phyloP scores from a whole-genome alignment of 2,113 vertebrate genomes.

The Chloroceryle aenea region DNA sequence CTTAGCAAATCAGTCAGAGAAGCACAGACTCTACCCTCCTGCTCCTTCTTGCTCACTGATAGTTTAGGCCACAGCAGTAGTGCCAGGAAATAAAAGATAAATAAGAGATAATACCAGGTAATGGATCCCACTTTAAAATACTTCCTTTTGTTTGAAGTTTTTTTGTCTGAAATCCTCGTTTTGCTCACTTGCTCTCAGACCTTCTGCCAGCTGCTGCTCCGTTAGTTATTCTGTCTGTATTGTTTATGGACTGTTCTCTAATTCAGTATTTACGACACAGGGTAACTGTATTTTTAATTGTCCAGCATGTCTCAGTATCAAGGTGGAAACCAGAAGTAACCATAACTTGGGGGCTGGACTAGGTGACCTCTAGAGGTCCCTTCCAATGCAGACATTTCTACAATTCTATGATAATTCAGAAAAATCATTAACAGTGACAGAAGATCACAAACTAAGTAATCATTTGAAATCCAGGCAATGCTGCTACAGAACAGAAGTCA shows the following conservation, averaged over 20 bases:
- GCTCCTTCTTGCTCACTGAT: background rate
- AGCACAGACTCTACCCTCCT: background rate
- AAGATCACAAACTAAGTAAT: background rate
- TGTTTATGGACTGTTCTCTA: constrained; percentile 34
- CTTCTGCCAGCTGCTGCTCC: background rate
- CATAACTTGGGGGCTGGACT: too few relatives aligned
- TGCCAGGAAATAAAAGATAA: background rate
- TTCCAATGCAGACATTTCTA: too few relatives aligned
- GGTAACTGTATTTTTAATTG: constrained; percentile 20
- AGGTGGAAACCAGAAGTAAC: background rate
- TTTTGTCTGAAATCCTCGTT: background rate
- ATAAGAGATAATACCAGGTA: too few relatives aligned
- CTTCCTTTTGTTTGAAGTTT: background rate
- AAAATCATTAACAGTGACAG: background rate
- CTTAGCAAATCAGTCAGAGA: constrained; percentile 9
- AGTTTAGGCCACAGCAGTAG: background rate
- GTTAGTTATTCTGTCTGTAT: background rate
- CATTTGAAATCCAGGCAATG: background rate
- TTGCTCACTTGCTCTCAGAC: background rate
- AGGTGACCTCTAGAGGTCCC: too few relatives aligned
- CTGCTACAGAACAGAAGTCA: background rate
- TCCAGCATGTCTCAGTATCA: background rate
- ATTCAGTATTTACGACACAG: too few relatives aligned
- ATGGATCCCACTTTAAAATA: too few relatives aligned
- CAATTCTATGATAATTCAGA: background rate